Evolutionary conservation across 1,140 invertebrate genomes (phyloP), one percentile per base, ranked within the genome.

Genomic region (Psix sp.): DNA sequence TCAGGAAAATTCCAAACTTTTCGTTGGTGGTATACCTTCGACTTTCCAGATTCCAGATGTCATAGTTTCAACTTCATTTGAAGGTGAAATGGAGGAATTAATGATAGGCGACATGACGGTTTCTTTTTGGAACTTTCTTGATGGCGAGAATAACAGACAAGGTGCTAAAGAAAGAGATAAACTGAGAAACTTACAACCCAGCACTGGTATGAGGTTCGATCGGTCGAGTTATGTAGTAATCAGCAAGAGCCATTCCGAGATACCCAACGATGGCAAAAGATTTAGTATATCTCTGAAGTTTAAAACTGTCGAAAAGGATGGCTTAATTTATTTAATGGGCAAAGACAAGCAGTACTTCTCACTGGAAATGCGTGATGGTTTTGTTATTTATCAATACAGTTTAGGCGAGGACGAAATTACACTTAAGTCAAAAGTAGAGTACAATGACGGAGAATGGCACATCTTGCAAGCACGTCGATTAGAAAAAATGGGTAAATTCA

Each of bases 71-170:
- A 91, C 90, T 2, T 92, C 91, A 0, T 99, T 97, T 82, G 91
- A 93, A 39, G 98, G 98, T 2, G 90, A 93, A 74, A 94, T 99
- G 60, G 97, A 99, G 81, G 95, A 96, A 45, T 83, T 99, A 0
- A 90, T 92, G 42, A 93, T 99, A 70, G 96, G 96, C 11, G 94
- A 96, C 20, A 92, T 92, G 9, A 93, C 92, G 2, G 91, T 99
- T 10, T 97, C 97, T 0, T 88, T 99, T 10, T 99, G 97, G 97
- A 99, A 99, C 87, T 98, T 98, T 78, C 88, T 91, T 5, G 91
- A 93, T 33, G 92, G 91, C 16, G 92, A 93, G 26, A 93, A 94
- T 26, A 94, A 95, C 48, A 87, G 91, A 38, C 86, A 91, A 66
- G 94, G 92, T 5, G 93, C 94, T 0, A 79, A 86, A 9, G 92